A percentile compares a stretch with the other conserved stretches of the same genome.
These are phyloP conservation scores for Lethocerus indicus DNA, from an alignment of 1,140 invertebrate species.

Conservation along the genomic window DNA sequence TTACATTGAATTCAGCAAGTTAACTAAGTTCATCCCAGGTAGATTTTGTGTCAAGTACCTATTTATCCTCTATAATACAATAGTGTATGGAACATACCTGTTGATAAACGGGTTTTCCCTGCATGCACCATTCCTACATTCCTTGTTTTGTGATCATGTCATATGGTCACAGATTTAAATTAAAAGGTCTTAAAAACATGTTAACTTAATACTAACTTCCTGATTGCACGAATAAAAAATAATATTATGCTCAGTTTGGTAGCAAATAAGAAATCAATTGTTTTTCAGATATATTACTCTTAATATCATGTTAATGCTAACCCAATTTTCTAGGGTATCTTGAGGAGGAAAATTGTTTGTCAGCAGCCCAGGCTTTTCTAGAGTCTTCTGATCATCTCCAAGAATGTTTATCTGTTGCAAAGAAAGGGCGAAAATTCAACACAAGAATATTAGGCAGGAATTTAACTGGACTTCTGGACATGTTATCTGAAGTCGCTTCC, in stretches of 20 bases:
- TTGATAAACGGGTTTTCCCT: no score
- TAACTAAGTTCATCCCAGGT: background rate
- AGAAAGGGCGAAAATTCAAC: conserved; percentile 24
- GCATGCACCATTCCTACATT: background rate
- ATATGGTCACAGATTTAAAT: no score
- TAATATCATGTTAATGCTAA: no score
- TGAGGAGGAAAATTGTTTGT: conserved; percentile 26
- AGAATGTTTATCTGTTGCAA: conserved; percentile 25
- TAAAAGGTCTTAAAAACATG: no score
- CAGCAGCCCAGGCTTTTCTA: conserved; percentile 25
- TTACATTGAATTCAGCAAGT: background rate
- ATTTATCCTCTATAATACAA: background rate
- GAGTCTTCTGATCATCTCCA: conserved; percentile 26
- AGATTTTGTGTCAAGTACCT: background rate
- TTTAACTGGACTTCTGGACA: conserved; percentile 27
- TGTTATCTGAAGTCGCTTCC: conserved; percentile 23
- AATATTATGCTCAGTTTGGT: no score
- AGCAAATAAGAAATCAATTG: no score
- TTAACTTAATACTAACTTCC: no score
- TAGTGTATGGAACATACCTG: no score
- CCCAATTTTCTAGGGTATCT: conserved; percentile 25
- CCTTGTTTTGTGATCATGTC: background rate
- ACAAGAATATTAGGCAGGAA: conserved; percentile 24
- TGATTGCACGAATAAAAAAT: no score
- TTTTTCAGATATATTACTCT: no score